Conservation (phyloP, 2,113 vertebrate genomes). For the Calyptommatus sinebrachiatus region DNA sequence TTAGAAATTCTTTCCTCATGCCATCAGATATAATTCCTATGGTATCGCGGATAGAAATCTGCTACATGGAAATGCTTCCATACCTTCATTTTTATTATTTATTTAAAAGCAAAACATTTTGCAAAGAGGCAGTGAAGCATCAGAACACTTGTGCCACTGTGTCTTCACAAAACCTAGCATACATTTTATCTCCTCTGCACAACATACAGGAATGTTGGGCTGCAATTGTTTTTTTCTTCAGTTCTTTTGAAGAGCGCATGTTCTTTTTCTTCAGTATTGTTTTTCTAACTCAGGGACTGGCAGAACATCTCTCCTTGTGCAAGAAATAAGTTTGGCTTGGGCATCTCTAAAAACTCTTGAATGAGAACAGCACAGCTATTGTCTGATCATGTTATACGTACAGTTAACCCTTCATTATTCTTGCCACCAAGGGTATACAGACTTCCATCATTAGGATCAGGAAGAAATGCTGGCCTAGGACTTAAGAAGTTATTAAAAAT, state of each 20-base stretch:
- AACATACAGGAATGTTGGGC: neutral
- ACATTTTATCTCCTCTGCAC: neutral
- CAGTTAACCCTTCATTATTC: constrained; percentile 92
- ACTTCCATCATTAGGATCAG: constrained; percentile 96
- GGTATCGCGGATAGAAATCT: too few relatives aligned
- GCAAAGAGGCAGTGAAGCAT: neutral
- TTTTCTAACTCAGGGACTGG: neutral
- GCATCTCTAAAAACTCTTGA: neutral
- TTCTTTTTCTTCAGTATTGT: neutral
- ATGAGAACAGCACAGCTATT: neutral
- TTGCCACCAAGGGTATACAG: constrained; percentile 93
- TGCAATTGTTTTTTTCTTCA: neutral
- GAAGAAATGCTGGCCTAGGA: constrained; percentile 91
- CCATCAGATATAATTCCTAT: neutral
- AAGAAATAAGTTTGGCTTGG: neutral
- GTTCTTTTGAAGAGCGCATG: neutral
- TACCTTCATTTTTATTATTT: neutral
- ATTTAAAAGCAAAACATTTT: neutral
- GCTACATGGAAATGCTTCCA: neutral
- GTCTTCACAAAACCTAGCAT: neutral
- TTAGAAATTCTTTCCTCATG: neutral
- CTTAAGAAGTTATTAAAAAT: constrained; percentile 43
- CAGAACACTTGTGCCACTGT: neutral
- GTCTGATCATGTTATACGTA: constrained; percentile 68
- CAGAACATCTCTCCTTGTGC: neutral